Conservation (phyloP, 2,113 vertebrate genomes). For the Synodontis membranacea region DNA sequence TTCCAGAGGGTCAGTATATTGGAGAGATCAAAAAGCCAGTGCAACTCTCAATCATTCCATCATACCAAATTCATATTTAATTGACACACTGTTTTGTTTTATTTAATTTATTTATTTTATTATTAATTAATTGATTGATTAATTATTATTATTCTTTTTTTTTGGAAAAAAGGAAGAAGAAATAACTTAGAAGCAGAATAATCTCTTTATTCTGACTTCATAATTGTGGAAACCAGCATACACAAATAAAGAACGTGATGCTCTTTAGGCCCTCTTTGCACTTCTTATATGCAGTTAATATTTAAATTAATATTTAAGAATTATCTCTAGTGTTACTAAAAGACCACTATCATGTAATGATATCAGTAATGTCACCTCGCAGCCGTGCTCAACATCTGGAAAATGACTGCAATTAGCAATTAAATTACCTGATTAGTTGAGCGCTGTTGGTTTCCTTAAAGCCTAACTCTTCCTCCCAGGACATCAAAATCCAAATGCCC, state of each 20-base stretch:
- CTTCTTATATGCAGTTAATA: neutral
- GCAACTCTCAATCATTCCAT: too few relatives aligned
- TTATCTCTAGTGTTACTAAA: constrained; percentile 9
- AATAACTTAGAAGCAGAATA: neutral
- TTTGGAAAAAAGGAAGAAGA: neutral
- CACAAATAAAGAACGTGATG: neutral
- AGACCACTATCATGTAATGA: neutral
- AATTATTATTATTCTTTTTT: neutral
- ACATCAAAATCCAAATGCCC: constrained; percentile 3
- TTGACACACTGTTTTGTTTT: too few relatives aligned
- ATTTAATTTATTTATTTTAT: too few relatives aligned
- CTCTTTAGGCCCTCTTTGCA: neutral
- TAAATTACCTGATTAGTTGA: constrained; percentile 26
- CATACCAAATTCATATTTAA: too few relatives aligned
- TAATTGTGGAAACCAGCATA: neutral
- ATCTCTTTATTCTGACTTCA: neutral
- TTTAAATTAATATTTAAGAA: constrained; percentile 10
- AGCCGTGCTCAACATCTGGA: constrained; percentile 21
- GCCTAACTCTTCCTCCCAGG: constrained; percentile 8
- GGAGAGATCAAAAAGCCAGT: too few relatives aligned
- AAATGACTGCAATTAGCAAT: constrained; percentile 35
- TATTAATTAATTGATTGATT: too few relatives aligned
- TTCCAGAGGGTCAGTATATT: too few relatives aligned
- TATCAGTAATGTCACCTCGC: constrained; percentile 9
- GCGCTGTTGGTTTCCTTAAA: constrained; percentile 17